These are phyloP conservation scores for Drosophila recens DNA, from an alignment of 2,888 invertebrate species.

Conservation along the genomic window DNA sequence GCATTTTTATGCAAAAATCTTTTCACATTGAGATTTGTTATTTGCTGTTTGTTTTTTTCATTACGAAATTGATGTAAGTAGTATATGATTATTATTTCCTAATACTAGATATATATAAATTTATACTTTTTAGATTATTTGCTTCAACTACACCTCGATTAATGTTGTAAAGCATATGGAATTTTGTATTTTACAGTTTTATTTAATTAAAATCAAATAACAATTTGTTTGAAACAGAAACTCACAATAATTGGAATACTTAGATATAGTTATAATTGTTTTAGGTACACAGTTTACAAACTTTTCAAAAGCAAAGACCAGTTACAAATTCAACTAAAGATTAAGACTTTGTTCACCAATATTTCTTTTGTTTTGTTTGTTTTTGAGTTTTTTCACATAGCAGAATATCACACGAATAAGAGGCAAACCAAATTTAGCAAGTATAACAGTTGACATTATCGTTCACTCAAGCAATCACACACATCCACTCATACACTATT, in stretches of 20 bases:
- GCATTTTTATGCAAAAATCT: conserved; percentile 48
- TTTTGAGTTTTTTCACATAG: conserved; percentile 44
- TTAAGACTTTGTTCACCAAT: conserved; percentile 17
- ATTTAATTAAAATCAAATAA: conserved; percentile 55
- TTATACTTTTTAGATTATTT: conserved; percentile 34
- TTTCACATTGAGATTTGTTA: conserved; percentile 59
- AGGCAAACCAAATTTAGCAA: conserved; percentile 63
- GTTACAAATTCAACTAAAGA: conserved; percentile 56
- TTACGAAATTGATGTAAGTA: conserved; percentile 35
- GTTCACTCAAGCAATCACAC: conserved; percentile 10
- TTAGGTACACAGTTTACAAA: conserved; percentile 79
- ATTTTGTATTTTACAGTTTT: conserved; percentile 61
- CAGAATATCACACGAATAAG: conserved; percentile 74
- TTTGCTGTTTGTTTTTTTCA: neutral
- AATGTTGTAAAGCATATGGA: conserved; percentile 46
- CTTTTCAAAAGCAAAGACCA: conserved; percentile 70
- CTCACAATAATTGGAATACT: conserved; percentile 64
- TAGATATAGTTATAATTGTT: conserved; percentile 52
- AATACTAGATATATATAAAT: conserved; percentile 38
- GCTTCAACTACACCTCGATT: conserved; percentile 65
- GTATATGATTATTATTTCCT: conserved; percentile 18
- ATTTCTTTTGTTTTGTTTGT: conserved; percentile 6
- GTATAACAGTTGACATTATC: conserved; percentile 61
- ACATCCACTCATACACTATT: conserved; percentile 13
- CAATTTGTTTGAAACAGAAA: conserved; percentile 65